Conservation (phyloP, 1,140 invertebrate genomes). For the Macrobrachium rosenbergii region DNA sequence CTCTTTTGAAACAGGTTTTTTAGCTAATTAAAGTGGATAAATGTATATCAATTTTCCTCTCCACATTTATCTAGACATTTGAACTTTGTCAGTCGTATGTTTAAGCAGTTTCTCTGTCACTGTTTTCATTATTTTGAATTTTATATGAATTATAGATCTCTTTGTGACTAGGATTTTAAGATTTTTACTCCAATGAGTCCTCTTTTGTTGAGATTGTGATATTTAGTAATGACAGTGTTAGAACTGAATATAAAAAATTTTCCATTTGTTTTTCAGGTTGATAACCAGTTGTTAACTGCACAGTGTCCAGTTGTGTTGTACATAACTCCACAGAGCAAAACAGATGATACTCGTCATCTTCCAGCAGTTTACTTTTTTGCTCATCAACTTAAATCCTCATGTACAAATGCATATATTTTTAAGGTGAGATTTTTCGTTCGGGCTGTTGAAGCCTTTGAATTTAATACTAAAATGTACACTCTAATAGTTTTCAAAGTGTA, state of each 20-base stretch:
- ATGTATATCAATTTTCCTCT: no score
- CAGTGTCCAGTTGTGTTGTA: conserved; percentile 87
- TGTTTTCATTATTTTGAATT: no score
- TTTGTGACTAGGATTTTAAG: not conserved
- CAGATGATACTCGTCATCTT: conserved; percentile 69
- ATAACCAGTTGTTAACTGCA: conserved; percentile 92
- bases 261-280: conserved; percentile 69
- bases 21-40: no score
- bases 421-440: conserved; percentile 72
- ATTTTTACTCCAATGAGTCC: not conserved
- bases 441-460: not conserved
- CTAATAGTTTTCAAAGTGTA: no score
- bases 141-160: not conserved
- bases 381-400: conserved; percentile 73
- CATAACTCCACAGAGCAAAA: conserved; percentile 73
- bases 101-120: no score
- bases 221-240: not conserved
- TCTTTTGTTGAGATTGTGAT: not conserved
- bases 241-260: conserved; percentile 58
- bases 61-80: no score
- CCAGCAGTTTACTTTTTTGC: conserved; percentile 72
- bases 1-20: not conserved
- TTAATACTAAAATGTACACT: no score
- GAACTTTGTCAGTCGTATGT: no score
- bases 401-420: conserved; percentile 83